A percentile compares a stretch with the other conserved stretches of the same genome.
Conservation (phyloP, 2,888 invertebrate genomes). For the Mesorhabditis belari region DNA sequence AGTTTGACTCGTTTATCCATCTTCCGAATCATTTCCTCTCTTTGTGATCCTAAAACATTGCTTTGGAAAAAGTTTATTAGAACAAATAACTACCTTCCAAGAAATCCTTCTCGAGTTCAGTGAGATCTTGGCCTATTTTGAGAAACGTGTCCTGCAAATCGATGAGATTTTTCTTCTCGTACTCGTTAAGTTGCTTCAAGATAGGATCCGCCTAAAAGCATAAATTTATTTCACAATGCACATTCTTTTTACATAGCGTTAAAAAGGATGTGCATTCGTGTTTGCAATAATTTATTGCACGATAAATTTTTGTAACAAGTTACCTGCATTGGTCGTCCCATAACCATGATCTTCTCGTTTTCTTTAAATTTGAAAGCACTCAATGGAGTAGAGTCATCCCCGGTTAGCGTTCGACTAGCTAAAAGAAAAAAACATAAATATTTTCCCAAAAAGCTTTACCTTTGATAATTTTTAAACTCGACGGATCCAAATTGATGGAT, state of each 20-base stretch:
- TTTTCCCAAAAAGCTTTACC: not conserved
- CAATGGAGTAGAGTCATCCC: conserved; percentile 17
- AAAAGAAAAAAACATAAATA: not conserved
- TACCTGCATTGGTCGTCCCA: conserved; percentile 31
- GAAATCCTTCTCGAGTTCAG: conserved; percentile 40
- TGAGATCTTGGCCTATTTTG: conserved; percentile 31
- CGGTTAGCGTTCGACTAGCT: conserved; percentile 18
- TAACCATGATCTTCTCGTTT: conserved; percentile 40
- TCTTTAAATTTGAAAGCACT: conserved; percentile 34
- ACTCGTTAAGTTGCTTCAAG: conserved; percentile 30
- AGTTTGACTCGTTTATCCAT: conserved; percentile 36
- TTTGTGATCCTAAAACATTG: conserved; percentile 22
- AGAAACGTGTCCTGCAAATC: conserved; percentile 32
- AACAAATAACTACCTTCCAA: conserved; percentile 26
- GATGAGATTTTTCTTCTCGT: conserved; percentile 40
- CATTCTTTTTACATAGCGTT: too few species aligned
- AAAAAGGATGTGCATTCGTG: too few species aligned
- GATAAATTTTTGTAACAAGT: conserved; percentile 10
- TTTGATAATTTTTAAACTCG: not conserved
- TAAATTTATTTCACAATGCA: not conserved
- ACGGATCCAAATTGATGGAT: not conserved
- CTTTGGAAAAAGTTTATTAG: not conserved
- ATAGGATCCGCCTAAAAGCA: conserved; percentile 31
- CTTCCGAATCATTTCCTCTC: conserved; percentile 35
- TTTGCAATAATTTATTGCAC: not conserved